Evolutionary conservation across 2,888 invertebrate species (phyloP).

Genomic region (Limnephilus auricula): DNA sequence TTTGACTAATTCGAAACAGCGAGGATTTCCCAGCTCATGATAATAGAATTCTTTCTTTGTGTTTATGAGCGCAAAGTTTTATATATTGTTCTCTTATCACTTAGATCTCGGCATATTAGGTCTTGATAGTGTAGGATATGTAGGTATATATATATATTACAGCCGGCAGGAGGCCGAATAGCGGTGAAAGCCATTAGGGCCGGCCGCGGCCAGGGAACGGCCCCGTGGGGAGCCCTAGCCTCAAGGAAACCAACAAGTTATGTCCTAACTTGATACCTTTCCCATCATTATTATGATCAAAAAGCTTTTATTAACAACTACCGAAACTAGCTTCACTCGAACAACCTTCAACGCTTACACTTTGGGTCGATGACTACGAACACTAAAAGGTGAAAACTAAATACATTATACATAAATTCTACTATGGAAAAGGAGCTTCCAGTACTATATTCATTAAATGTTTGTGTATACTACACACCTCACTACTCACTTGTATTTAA

Average conservation of each 20-base stretch:
- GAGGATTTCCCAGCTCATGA: neutral
- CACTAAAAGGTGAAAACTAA: neutral
- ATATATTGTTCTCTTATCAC: neutral
- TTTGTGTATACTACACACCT: neutral
- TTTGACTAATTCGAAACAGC: neutral
- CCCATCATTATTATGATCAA: slow-evolving; percentile 2
- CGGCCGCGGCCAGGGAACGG: neutral
- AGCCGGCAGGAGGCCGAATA: neutral
- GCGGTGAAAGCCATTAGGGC: slow-evolving; percentile 2
- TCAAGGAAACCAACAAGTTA: slow-evolving; percentile 2
- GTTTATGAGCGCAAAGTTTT: neutral
- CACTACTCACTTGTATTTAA: neutral
- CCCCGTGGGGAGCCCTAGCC: neutral
- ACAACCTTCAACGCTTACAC: slow-evolving; percentile 3
- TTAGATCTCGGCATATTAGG: neutral
- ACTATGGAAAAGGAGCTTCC: neutral
- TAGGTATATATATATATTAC: neutral
- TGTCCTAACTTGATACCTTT: neutral
- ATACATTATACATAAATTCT: neutral
- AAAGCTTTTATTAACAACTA: neutral
- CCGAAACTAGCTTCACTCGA: neutral
- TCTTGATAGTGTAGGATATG: neutral
- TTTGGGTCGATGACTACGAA: neutral
- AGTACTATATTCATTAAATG: neutral
- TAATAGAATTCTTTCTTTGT: neutral